Evolutionary conservation across 2,888 invertebrate genomes (phyloP), one percentile per base, ranked within the genome.

Genomic region (Tholera decimalis): DNA sequence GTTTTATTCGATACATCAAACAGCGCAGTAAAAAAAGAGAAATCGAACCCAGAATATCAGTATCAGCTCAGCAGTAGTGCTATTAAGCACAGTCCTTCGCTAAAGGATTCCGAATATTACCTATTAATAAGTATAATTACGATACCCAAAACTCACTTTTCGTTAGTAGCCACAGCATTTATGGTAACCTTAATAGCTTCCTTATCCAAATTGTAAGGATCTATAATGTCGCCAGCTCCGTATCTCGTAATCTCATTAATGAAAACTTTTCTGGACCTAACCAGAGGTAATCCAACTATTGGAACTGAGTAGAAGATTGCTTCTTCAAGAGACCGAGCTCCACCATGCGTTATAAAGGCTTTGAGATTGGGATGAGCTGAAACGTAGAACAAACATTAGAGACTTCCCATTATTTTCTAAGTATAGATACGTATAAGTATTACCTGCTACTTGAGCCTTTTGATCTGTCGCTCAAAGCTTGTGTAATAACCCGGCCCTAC

Each of bases 291-390:
- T 6, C 94, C 95, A 18, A 95, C 81, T 28, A 95, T 90, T 3
- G 95, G 95, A 2, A 93, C 92, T 83, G 88, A 85, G 71, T 93
- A 94, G 72, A 90, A 95, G 2, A 95, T 60, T 0, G 95, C 94
- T 85, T 95, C 95, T 84, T 95, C 95, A 9, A 95, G 80, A n/a
- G 95, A 95, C 2, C 95, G 89, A 3, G 89, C 73, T 13, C 95
- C 95, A 44, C 95, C 95, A 57, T 93, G 91, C 0, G 95, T 95
- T 53, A 95, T 88, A 66, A 95, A 94, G 0, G 88, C 93, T 82
- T 92, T 95, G 0, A 94, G 79, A 64, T 95, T 94, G 20, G 92
- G 93, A 82, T 95, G 95, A 50, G 91, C 95, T 95, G 80, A 41
- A 91, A 88, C 18, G 33, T 46, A 47, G 11, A 65, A 53, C n/a